phyloP scores from a whole-genome alignment of 2,888 invertebrate species.

The Portevinia maculata region DNA sequence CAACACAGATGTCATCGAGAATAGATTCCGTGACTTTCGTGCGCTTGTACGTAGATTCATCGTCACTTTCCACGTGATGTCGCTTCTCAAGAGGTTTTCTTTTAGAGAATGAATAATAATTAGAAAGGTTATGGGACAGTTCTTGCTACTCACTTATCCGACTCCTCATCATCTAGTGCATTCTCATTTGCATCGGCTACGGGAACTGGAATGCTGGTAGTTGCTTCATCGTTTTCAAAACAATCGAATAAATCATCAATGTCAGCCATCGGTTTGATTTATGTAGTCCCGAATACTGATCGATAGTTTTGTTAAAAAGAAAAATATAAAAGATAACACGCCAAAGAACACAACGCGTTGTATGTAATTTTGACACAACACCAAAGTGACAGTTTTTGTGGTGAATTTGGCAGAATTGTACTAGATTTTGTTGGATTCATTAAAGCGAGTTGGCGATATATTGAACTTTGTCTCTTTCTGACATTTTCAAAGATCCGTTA shows the following conservation, averaged over 20 bases:
- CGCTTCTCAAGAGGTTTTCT: slow-evolving; percentile 66
- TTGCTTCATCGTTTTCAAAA: slow-evolving; percentile 79
- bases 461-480: too few species aligned
- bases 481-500: too few species aligned
- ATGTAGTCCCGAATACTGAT: slow-evolving; percentile 4
- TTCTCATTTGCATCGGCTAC: slow-evolving; percentile 32
- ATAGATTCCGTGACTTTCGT: slow-evolving; percentile 79
- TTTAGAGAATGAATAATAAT: background rate
- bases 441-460: too few species aligned
- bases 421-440: too few species aligned
- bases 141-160: slow-evolving; percentile 37
- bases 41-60: slow-evolving; percentile 53
- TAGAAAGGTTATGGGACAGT: slow-evolving; percentile 17
- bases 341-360: slow-evolving; percentile 15
- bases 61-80: slow-evolving; percentile 39
- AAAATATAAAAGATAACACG: slow-evolving; percentile 21
- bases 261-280: slow-evolving; percentile 77
- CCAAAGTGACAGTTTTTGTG: slow-evolving; percentile 21
- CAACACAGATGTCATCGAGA: slow-evolving; percentile 85
- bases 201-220: slow-evolving; percentile 44
- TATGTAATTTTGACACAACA: slow-evolving; percentile 7
- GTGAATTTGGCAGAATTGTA: background rate
- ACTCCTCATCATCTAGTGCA: slow-evolving; percentile 38
- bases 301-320: slow-evolving; percentile 2
- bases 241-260: slow-evolving; percentile 82